These are phyloP conservation scores for Umimayanthus chanpuru DNA, from an alignment of 92 coral and sea anemone genomes.

Conservation along the genomic window DNA sequence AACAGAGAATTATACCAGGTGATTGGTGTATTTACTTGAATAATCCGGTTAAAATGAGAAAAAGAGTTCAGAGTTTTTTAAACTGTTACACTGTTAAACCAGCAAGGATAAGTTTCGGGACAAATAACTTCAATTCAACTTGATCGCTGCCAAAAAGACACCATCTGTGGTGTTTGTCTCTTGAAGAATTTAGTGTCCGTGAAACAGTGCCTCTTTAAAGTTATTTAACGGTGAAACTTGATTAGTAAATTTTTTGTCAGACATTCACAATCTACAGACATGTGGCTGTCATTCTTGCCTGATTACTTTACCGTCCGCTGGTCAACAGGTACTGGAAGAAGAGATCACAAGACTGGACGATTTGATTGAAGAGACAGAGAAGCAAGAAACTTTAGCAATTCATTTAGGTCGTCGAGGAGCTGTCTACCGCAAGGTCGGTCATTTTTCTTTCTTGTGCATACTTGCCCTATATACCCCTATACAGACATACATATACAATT, in stretches of 20 bases:
- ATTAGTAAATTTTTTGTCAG: no score
- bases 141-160: no score
- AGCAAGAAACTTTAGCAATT: conserved; percentile 74
- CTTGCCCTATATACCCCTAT: neutral
- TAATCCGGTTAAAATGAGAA: neutral
- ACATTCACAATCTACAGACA: no score
- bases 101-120: no score
- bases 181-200: no score
- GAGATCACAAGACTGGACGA: conserved; percentile 71
- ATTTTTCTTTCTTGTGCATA: neutral
- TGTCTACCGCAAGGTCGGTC: conserved; percentile 82
- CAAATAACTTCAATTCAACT: no score
- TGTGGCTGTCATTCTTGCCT: neutral
- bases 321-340: conserved; percentile 67
- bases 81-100: no score
- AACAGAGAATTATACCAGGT: conserved; percentile 80
- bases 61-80: no score
- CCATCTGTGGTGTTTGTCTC: no score
- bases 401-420: conserved; percentile 92
- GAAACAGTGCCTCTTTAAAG: no score
- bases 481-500: neutral
- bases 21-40: neutral
- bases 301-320: neutral
- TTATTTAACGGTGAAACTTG: no score
- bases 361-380: conserved; percentile 73